Percentiles rank a stretch among this genome's conserved stretches.
Evolutionary conservation across 2,888 invertebrate species (phyloP).

Genomic region (Nomada goodeniana): DNA sequence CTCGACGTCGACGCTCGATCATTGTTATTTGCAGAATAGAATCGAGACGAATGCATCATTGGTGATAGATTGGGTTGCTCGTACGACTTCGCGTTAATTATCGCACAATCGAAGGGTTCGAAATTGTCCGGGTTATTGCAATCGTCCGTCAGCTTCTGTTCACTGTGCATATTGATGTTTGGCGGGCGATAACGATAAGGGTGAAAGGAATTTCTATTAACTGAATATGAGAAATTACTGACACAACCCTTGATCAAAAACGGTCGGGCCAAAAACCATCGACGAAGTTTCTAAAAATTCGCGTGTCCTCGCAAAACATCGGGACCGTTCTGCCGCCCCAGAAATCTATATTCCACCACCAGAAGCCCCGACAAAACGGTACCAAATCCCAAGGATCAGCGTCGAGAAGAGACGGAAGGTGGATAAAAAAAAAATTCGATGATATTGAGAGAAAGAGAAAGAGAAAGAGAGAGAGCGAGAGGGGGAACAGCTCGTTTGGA

Average conservation of each 20-base stretch:
- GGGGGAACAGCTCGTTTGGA: conserved; percentile 63
- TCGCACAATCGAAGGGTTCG: background rate
- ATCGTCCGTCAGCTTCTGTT: too few species aligned
- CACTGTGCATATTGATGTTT: too few species aligned
- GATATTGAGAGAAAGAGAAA: background rate
- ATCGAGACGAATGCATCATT: background rate
- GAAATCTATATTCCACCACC: background rate
- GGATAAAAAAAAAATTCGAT: conserved; percentile 39
- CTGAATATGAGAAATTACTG: too few species aligned
- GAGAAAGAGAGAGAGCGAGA: background rate
- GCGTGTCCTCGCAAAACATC: background rate
- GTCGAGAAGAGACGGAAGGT: conserved; percentile 11
- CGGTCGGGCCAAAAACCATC: background rate
- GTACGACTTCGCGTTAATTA: background rate
- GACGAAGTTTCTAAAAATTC: background rate
- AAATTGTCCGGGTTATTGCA: too few species aligned
- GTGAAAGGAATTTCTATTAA: too few species aligned
- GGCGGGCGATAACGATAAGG: too few species aligned
- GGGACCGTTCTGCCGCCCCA: background rate
- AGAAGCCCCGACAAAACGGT: background rate
- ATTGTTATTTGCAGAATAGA: background rate
- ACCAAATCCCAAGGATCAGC: background rate
- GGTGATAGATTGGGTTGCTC: background rate
- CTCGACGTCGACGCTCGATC: background rate
- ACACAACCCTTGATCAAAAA: background rate